phyloP scores from a whole-genome alignment of 1,140 invertebrate species.

The Ceratosolen fusciceps region DNA sequence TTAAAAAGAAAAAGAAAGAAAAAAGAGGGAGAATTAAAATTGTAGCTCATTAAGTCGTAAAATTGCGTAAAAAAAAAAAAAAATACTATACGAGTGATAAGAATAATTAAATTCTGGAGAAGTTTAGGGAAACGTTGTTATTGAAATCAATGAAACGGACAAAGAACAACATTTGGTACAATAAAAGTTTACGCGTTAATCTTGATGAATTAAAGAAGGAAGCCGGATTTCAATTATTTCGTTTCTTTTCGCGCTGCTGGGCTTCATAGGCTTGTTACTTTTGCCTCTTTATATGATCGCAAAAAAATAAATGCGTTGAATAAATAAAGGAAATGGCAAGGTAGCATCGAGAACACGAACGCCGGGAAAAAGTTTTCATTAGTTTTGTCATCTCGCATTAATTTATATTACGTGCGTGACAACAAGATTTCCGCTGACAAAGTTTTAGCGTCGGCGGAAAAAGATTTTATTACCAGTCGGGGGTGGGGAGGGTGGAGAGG shows the following conservation, averaged over 20 bases:
- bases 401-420: conserved; percentile 29
- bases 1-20: too few species aligned
- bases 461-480: too few species aligned
- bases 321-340: neutral
- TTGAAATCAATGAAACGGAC: conserved; percentile 18
- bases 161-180: neutral
- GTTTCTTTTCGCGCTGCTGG: neutral
- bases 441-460: too few species aligned
- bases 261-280: neutral
- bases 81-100: neutral
- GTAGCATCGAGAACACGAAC: conserved; percentile 6
- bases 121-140: conserved; percentile 30
- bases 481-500: neutral
- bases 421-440: neutral
- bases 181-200: conserved; percentile 39
- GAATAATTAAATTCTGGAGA: neutral
- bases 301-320: neutral
- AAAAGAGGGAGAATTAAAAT: too few species aligned
- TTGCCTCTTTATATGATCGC: neutral
- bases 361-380: conserved; percentile 31
- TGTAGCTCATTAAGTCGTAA: neutral
- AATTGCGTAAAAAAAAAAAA: neutral
- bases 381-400: conserved; percentile 29
- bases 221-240: conserved; percentile 34
- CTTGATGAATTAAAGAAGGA: conserved; percentile 47